Conservation (phyloP, 2,113 vertebrate species). For the Carassius carassius region DNA sequence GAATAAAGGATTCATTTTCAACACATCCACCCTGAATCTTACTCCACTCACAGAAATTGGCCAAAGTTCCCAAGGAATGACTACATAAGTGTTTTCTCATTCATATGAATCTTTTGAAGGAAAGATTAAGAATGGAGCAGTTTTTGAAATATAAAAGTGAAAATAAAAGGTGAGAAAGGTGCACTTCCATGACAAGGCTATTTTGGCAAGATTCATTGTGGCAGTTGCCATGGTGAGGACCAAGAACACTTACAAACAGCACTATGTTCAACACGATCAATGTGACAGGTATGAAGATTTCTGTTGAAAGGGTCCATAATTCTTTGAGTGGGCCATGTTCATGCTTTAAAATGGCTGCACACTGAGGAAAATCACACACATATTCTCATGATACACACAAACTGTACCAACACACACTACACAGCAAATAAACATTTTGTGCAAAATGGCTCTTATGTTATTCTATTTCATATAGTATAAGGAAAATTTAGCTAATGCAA, state of each 20-base stretch:
- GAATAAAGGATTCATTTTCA: background rate
- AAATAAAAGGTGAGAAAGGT: background rate
- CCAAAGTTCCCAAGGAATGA: background rate
- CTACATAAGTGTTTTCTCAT: background rate
- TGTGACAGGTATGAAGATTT: background rate
- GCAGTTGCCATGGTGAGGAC: slow-evolving; percentile 12
- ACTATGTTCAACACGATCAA: background rate
- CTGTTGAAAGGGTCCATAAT: background rate
- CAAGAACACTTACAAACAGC: background rate
- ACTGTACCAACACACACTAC: background rate
- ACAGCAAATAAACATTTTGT: background rate
- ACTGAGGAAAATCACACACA: background rate
- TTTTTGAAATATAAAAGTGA: background rate
- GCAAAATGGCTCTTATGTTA: background rate
- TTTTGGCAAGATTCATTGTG: slow-evolving; percentile 18
- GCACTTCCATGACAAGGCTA: background rate
- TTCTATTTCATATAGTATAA: background rate
- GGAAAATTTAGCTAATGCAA: background rate
- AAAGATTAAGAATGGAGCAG: background rate
- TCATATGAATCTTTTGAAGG: background rate
- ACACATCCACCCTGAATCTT: too few relatives aligned
- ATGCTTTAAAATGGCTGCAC: background rate
- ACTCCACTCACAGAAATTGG: background rate
- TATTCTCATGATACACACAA: background rate
- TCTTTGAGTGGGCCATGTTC: background rate